A percentile compares a stretch with the other conserved stretches of the same genome.
Evolutionary conservation across 1,140 invertebrate species (phyloP).

Genomic region (Idris sp.): DNA sequence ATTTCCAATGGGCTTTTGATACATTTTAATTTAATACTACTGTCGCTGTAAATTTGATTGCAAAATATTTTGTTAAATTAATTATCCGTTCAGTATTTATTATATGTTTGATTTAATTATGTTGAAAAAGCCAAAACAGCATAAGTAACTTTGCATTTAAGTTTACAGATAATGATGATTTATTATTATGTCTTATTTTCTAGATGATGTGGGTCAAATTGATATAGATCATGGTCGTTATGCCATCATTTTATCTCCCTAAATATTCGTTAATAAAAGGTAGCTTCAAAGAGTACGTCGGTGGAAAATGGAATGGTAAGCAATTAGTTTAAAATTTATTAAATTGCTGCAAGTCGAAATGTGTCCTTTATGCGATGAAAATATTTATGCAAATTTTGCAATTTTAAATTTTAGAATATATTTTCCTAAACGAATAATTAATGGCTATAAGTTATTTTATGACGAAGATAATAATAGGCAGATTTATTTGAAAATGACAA

Average conservation of each 20-base stretch:
- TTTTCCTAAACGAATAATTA: constrained; percentile 20
- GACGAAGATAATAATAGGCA: constrained; percentile 47
- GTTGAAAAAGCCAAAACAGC: not conserved
- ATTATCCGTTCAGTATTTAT: constrained; percentile 24
- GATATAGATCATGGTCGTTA: constrained; percentile 15
- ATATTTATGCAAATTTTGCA: no score
- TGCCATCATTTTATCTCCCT: constrained; percentile 4
- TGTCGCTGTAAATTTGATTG: constrained; percentile 24
- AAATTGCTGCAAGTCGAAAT: no score
- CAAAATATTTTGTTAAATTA: constrained; percentile 27
- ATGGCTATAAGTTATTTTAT: constrained; percentile 22
- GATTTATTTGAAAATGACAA: constrained; percentile 57
- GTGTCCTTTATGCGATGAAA: no score
- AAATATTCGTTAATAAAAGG: no score
- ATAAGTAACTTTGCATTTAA: constrained; percentile 1
- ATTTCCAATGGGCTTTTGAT: constrained; percentile 39
- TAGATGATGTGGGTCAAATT: constrained; percentile 18
- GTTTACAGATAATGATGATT: constrained; percentile 24
- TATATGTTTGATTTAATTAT: constrained; percentile 22
- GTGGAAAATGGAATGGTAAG: not conserved
- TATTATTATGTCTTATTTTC: constrained; percentile 26
- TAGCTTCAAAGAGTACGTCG: no score
- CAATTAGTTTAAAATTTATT: no score
- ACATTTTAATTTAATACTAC: constrained; percentile 26
- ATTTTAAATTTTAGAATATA: constrained; percentile 34